These are phyloP conservation scores for Hofmannophila pseudospretella DNA, from an alignment of 2,888 invertebrate genomes.

Conservation along the genomic window DNA sequence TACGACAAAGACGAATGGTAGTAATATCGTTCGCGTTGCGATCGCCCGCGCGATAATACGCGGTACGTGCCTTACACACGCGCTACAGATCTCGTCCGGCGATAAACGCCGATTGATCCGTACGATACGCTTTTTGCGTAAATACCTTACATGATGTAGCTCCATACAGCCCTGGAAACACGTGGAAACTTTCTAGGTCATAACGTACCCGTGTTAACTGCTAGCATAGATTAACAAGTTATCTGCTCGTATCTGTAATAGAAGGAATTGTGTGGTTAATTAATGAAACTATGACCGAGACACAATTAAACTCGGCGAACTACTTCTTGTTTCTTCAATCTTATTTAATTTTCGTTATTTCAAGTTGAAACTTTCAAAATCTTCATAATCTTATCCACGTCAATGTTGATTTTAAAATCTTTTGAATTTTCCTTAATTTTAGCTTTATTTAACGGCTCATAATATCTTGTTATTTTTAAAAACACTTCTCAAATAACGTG, in stretches of 20 bases:
- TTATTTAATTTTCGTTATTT: neutral
- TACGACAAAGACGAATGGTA: conserved; percentile 77
- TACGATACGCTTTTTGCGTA: conserved; percentile 73
- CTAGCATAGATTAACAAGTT: neutral
- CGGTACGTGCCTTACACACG: conserved; percentile 67
- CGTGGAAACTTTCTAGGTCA: conserved; percentile 8
- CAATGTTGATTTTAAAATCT: neutral
- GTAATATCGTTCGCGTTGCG: conserved; percentile 68
- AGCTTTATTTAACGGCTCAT: neutral
- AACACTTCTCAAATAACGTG: conserved; percentile 40
- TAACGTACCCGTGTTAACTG: conserved; percentile 3
- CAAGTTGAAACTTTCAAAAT: neutral
- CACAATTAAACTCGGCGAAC: no score
- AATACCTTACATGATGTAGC: conserved; percentile 54
- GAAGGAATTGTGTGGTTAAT: no score
- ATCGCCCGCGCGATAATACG: conserved; percentile 60
- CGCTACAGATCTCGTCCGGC: conserved; percentile 62
- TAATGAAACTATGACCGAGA: no score
- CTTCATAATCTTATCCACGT: neutral
- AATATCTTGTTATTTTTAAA: conserved; percentile 28
- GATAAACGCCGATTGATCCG: conserved; percentile 73
- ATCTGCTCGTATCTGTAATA: neutral
- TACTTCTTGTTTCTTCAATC: no score
- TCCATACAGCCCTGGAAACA: conserved; percentile 55
- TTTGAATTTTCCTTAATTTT: neutral